Evolutionary conservation across 2,797 vertebrate species (phyloP).

Genomic region (Pangasius djambal): DNA sequence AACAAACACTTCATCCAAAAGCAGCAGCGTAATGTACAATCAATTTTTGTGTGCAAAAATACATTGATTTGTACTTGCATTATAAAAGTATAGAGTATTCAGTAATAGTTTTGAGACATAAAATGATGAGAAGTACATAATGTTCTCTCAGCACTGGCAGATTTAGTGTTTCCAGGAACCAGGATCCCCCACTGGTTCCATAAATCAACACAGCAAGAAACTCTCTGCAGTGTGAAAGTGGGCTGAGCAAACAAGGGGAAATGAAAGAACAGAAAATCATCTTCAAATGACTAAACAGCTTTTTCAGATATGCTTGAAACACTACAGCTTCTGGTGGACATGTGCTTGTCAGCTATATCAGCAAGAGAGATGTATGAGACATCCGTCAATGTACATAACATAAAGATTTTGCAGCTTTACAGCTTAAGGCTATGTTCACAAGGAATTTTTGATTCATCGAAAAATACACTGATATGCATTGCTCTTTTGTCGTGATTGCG

Average conservation of each 20-base stretch:
- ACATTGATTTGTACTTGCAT: not conserved
- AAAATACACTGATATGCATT: not conserved
- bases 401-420: too few species aligned
- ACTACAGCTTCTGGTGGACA: not conserved
- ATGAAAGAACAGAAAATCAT: not conserved
- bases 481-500: not conserved
- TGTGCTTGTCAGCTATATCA: not conserved
- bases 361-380: not conserved
- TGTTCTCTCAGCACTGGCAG: slow-evolving; percentile 4
- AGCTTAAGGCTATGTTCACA: not conserved
- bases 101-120: slow-evolving; percentile 3
- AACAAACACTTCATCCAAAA: not conserved
- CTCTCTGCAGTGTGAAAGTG: not conserved
- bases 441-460: not conserved
- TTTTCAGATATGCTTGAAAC: not conserved
- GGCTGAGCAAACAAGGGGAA: not conserved
- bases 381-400: not conserved
- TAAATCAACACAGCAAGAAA: not conserved
- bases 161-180: slow-evolving; percentile 16
- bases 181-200: not conserved
- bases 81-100: not conserved
- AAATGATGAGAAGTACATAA: not conserved
- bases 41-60: not conserved
- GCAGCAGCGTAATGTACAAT: not conserved
- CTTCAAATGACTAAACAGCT: not conserved